Conservation (phyloP, 2,113 vertebrate species). For the Vicugna pacos region DNA sequence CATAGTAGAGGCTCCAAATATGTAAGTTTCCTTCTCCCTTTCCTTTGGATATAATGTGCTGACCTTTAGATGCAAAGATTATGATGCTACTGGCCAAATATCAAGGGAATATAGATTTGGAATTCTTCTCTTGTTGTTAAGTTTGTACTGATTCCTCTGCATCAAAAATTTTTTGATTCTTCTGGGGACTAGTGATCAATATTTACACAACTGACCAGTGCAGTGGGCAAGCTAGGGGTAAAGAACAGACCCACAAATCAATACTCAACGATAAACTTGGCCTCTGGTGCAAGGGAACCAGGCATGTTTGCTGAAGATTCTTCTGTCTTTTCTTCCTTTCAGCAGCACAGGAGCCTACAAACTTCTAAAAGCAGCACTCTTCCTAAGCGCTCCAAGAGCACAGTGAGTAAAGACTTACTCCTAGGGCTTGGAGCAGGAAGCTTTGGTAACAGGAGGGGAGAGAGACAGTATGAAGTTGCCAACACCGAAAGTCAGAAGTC, state of each 20-base stretch:
- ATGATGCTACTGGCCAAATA: not conserved
- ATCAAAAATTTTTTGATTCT: not conserved
- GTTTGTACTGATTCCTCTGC: not conserved
- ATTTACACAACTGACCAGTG: not conserved
- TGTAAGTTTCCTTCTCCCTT: not conserved
- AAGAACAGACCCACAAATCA: not conserved
- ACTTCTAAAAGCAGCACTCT: not conserved
- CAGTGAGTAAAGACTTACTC: not conserved
- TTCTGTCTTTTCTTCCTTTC: slow-evolving; percentile 12
- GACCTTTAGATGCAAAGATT: not conserved
- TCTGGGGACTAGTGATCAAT: not conserved
- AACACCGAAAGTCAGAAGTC: not conserved
- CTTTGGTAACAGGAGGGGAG: not conserved
- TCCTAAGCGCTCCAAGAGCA: not conserved
- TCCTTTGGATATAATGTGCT: not conserved
- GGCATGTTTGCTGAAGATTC: not conserved
- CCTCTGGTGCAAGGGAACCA: not conserved
- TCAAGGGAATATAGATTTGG: not conserved
- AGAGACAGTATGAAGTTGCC: not conserved
- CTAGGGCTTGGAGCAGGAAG: not conserved
- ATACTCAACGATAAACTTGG: not conserved
- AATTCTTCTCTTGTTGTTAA: not conserved
- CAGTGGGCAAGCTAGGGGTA: not conserved
- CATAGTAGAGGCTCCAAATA: not conserved
- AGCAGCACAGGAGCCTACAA: not conserved